phyloP scores from a whole-genome alignment of 2,888 invertebrate species.

The Seladonia tumulorum region DNA sequence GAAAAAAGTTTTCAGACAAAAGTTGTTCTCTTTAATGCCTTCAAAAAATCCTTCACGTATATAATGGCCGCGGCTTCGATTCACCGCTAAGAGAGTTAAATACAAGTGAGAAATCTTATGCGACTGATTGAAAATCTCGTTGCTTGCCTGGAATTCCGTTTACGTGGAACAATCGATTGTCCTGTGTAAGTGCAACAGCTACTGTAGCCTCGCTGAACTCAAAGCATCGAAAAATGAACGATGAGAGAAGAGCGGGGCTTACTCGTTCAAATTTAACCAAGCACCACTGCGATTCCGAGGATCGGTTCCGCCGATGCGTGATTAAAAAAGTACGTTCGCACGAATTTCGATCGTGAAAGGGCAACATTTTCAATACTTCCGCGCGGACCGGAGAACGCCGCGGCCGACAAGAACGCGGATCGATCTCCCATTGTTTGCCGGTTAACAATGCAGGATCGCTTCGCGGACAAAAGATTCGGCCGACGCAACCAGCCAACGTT shows the following conservation, averaged over 20 bases:
- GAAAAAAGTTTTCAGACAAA: too few species aligned
- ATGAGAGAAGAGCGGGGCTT: neutral
- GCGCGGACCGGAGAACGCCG: constrained; percentile 35
- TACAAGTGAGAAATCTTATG: neutral
- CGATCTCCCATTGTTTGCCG: constrained; percentile 62
- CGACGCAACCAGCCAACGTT: constrained; percentile 63
- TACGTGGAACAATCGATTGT: neutral
- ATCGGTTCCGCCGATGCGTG: neutral
- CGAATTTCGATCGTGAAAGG: constrained; percentile 19
- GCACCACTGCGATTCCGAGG: neutral
- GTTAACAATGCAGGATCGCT: constrained; percentile 69
- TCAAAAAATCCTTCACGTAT: too few species aligned
- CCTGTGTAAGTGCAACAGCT: neutral
- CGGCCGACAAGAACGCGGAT: constrained; percentile 60
- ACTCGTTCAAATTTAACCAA: neutral
- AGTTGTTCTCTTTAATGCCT: too few species aligned
- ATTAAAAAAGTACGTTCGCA: neutral
- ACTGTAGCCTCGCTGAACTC: neutral
- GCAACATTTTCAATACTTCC: constrained; percentile 53
- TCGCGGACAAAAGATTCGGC: constrained; percentile 67
- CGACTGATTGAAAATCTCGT: neutral
- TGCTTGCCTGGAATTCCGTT: neutral
- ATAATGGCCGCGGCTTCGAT: too few species aligned
- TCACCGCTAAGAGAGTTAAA: neutral
- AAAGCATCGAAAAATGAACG: neutral